Percentiles rank a stretch among this genome's conserved stretches.
Evolutionary conservation across 2,797 vertebrate species (phyloP).

Genomic region (Poeciliopsis presidionis): DNA sequence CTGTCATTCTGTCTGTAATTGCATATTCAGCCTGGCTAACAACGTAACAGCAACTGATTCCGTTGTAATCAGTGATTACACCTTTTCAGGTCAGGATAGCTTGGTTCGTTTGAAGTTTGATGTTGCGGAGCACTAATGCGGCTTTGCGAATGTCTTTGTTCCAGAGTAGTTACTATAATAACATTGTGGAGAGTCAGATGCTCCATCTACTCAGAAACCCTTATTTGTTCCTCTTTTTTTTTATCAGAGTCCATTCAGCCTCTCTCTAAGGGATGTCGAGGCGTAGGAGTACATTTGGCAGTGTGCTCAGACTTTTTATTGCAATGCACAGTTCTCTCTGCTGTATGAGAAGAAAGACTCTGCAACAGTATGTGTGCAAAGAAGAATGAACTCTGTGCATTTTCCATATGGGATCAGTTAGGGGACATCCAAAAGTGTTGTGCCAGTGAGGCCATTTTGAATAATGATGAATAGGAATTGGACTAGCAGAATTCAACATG

Average conservation of each 20-base stretch:
- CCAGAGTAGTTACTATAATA: slow-evolving; percentile 65
- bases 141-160: slow-evolving; percentile 67
- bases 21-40: slow-evolving; percentile 44
- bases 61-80: slow-evolving; percentile 70
- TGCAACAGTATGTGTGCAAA: slow-evolving; percentile 49
- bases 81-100: slow-evolving; percentile 57
- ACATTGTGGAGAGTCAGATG: slow-evolving; percentile 59
- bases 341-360: slow-evolving; percentile 67
- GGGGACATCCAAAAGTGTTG: slow-evolving; percentile 15
- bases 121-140: slow-evolving; percentile 66
- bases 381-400: slow-evolving; percentile 21
- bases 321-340: slow-evolving; percentile 66
- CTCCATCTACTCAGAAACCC: slow-evolving; percentile 62
- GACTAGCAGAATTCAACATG: slow-evolving; percentile 47
- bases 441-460: slow-evolving; percentile 31
- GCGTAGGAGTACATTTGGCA: slow-evolving; percentile 71
- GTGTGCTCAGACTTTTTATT: slow-evolving; percentile 69
- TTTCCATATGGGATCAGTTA: slow-evolving; percentile 32
- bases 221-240: slow-evolving; percentile 73
- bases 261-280: slow-evolving; percentile 66
- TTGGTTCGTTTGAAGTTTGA: slow-evolving; percentile 68
- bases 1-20: slow-evolving; percentile 52
- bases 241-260: slow-evolving; percentile 74
- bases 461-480: slow-evolving; percentile 52
- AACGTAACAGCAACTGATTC: slow-evolving; percentile 44